Evolutionary conservation across 37 sponge, comb jelly and placozoan species (phyloP), one percentile per base, ranked within the genome.

Genomic region (Haliclona indistincta): DNA sequence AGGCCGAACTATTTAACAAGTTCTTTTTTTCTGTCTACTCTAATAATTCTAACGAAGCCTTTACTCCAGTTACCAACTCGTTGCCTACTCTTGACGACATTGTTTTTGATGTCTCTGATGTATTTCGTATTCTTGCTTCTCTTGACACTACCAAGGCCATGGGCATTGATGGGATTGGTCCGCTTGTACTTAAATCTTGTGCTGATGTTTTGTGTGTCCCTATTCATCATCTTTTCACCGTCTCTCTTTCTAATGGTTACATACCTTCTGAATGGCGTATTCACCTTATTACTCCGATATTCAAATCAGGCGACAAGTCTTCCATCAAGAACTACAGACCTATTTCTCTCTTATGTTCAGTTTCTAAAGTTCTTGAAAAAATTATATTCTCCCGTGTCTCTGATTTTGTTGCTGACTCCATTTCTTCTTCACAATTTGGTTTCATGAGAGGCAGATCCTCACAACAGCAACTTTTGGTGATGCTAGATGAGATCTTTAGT

Each of bases 211-310:
- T 79, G 3, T 60, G 4, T 56, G n/a, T 1, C 0, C 68, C 68
- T 42, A 34, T 73, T 22, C 34, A 26, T 30, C 58, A 54, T 30
- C 58, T 67, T 0, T 81, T 72, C 44, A 1, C 0, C 26, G 1
- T 37, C 22, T 23, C 58, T 17, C 6, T 78, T 4, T 35, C 38
- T 3, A 29, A 47, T 4, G 34, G 36, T 17, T 15, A 11, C 52
- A 43, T 76, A 45, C 77, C 77, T 17, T 2, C 10, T 20, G 80
- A 80, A 32, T 80, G 80, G 71, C 43, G 15, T n/a, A n/a, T n/a
- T n/a, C n/a, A n/a, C n/a, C n/a, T n/a, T n/a, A n/a, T n/a, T n/a
- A n/a, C n/a, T n/a, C 71, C 63, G 0, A 47, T 70, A 0, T 37
- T 11, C 32, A 80, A 80, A 34, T 49, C 52, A 30, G 71, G 63